phyloP scores from a whole-genome alignment of 1,140 invertebrate genomes.

The Ectropis grisescens region DNA sequence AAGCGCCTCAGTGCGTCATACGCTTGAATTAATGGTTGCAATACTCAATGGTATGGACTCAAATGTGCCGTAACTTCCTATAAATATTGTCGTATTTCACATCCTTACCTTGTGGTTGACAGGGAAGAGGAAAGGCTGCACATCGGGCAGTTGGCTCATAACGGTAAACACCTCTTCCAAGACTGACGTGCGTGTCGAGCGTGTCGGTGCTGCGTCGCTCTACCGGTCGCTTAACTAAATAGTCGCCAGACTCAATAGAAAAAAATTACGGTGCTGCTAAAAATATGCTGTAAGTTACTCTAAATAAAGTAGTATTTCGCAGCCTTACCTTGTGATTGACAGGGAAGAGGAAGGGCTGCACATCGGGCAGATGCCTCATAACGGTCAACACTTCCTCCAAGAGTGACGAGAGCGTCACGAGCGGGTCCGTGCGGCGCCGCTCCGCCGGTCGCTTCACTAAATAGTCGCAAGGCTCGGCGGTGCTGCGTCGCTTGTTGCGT shows the following conservation, averaged over 20 bases:
- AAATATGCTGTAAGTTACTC: no score
- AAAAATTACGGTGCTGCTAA: no score
- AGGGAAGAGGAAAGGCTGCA: constrained; percentile 93
- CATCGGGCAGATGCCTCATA: constrained; percentile 92
- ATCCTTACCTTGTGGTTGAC: constrained; percentile 91
- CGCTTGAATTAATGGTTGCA: no score
- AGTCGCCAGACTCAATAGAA: constrained; percentile 90
- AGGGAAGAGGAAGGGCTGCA: constrained; percentile 93
- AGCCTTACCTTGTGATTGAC: constrained; percentile 89
- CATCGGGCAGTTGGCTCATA: constrained; percentile 92
- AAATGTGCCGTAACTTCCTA: no score
- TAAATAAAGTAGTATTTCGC: no score
- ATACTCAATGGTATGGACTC: no score
- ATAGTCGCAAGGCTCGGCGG: constrained; percentile 88
- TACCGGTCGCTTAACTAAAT: constrained; percentile 89
- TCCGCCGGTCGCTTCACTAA: constrained; percentile 92
- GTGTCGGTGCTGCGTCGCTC: constrained; percentile 96
- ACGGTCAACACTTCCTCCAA: constrained; percentile 95
- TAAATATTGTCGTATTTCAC: no score
- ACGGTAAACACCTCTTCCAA: constrained; percentile 95
- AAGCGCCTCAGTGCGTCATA: no score
- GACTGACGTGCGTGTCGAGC: constrained; percentile 93
- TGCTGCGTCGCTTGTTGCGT: constrained; percentile 68
- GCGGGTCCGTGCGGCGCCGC: constrained; percentile 92
- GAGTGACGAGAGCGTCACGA: constrained; percentile 94